These are phyloP conservation scores for Pocillopora damicornis DNA, from an alignment of 64 coral and sea anemone genomes.

Conservation along the genomic window DNA sequence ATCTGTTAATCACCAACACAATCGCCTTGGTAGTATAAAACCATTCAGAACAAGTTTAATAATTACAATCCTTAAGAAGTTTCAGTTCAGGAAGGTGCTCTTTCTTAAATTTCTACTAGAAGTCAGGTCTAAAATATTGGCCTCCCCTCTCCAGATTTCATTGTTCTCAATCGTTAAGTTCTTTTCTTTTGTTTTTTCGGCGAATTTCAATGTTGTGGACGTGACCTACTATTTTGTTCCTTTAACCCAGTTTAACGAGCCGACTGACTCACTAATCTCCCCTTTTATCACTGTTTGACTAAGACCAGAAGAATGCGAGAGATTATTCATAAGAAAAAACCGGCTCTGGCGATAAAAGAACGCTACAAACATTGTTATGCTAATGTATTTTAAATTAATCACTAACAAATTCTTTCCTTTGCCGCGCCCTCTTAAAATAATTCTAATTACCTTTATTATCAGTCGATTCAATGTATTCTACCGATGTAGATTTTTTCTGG, in stretches of 20 bases:
- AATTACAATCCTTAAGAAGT: too few species aligned
- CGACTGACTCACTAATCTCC: background rate
- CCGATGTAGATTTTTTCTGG: background rate
- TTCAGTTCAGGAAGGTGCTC: too few species aligned
- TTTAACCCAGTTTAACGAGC: background rate
- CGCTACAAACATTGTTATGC: slow-evolving; percentile 30
- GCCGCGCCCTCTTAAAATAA: background rate
- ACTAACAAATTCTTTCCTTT: slow-evolving; percentile 22
- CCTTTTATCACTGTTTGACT: slow-evolving; percentile 2
- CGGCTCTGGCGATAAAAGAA: slow-evolving; percentile 1
- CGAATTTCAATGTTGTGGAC: background rate
- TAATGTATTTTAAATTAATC: slow-evolving; percentile 21
- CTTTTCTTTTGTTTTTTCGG: background rate
- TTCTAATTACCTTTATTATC: slow-evolving; percentile 34
- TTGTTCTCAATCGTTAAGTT: background rate
- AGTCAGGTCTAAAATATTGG: background rate
- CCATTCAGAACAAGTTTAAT: too few species aligned
- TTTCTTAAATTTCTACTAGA: background rate
- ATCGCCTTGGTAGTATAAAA: too few species aligned
- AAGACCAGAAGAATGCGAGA: background rate
- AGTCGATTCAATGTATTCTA: slow-evolving; percentile 3
- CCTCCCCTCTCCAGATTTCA: background rate
- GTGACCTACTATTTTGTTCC: background rate
- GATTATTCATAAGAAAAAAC: slow-evolving; percentile 19
- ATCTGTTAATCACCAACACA: too few species aligned